Conservation (phyloP, 2,888 invertebrate species). For the Ophion costatus region DNA sequence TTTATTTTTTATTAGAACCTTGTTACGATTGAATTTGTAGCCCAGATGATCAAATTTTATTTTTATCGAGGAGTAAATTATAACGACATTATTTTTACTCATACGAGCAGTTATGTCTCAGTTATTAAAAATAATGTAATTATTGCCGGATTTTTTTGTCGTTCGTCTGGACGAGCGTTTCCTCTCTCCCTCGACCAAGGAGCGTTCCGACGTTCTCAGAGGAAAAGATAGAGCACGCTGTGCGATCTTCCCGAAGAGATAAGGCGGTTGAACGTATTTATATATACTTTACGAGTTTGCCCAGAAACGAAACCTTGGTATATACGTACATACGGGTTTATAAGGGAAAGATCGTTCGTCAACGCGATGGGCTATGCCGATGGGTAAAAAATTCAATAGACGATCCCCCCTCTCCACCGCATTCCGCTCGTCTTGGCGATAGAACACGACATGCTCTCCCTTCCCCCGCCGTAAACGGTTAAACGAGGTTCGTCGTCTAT, state of each 20-base stretch:
- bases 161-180: slow-evolving; percentile 18
- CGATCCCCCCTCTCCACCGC: slow-evolving; percentile 25
- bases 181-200: slow-evolving; percentile 9
- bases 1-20: neutral
- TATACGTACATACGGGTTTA: slow-evolving; percentile 20
- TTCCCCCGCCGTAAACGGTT: slow-evolving; percentile 50
- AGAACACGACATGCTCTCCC: slow-evolving; percentile 43
- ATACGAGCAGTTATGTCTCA: neutral
- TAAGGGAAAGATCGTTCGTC: slow-evolving; percentile 39
- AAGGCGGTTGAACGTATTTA: slow-evolving; percentile 79
- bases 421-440: slow-evolving; percentile 32
- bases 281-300: slow-evolving; percentile 72
- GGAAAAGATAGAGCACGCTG: slow-evolving; percentile 76
- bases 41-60: neutral
- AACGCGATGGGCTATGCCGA: slow-evolving; percentile 33
- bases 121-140: slow-evolving; percentile 13
- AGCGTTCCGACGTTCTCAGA: slow-evolving; percentile 25
- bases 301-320: slow-evolving; percentile 23
- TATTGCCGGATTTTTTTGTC: slow-evolving; percentile 10
- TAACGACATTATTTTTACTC: neutral
- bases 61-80: neutral
- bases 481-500: slow-evolving; percentile 66
- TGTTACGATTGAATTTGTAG: neutral
- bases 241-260: slow-evolving; percentile 77
- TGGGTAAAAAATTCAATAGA: slow-evolving; percentile 56